Base-by-base conservation (phyloP, 2,888 invertebrate genomes). In the Macrosiphum euphorbiae region DNA sequence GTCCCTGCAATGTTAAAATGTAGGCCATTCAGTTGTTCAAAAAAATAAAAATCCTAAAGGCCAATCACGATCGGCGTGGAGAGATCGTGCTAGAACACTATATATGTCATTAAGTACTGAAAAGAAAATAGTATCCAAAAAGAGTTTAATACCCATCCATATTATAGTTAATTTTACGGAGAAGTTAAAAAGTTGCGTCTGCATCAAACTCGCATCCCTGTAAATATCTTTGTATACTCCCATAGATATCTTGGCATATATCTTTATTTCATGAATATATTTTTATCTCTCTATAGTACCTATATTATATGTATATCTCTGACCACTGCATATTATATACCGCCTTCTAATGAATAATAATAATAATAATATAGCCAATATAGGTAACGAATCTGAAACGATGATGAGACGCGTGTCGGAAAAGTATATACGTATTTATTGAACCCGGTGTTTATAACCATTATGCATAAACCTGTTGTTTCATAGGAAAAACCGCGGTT, bases 401-500 rank as follows among this genome's bases (percentile, higher is more conserved):
- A 67, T 47, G 20, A 24, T 47, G 20, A 24, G 55, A 55, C 55
- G 44, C 26, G 20, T 78, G 26, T 35, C 4, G 41, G 35, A 78
- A 35, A 35, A 90, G 26, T 67, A 8, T 50, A 55, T 55, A 55
- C 55, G 20, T n/a, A n/a, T 67, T 28, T 86, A 67, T 61, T 20
- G 26, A 47, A 44, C 16, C 20, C 16, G 8, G 44, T 24, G 28
- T 47, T 47, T 89, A 67, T 55, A 84, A 52, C 52, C 28, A 84
- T 91, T 58, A 7, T 55, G 55, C 35, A n/a, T 58, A 58, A 91
- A 91, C 91, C 85, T 91, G 91, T 91, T 91, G 11, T 28, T 78
- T n/a, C 20, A 87, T 88, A 55, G n/a, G 44, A 85, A 55, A 55
- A 91, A 91, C 28, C 28, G n/a, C 41, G 44, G 7, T 10, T 35